Base-by-base conservation (phyloP, 1,140 invertebrate species). In the Lucilia sericata region DNA sequence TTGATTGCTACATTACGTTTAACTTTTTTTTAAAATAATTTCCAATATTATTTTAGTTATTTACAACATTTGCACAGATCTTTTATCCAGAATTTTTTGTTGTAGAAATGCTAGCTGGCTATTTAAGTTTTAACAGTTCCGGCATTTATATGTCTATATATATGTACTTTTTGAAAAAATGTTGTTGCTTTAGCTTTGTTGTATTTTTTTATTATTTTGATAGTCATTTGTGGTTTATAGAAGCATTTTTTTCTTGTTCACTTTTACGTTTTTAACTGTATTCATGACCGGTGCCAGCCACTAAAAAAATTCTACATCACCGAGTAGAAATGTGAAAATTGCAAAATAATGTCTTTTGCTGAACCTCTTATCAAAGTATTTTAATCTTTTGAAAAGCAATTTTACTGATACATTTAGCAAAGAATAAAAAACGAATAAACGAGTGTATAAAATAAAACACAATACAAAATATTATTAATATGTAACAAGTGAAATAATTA, bases 281-380 rank as follows among this genome's bases (percentile, higher is more conserved):
- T 70, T 70, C 19, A 13, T 70, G 65, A 5, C 65, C 17, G 13
- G 19, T 70, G 8, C 65, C n/a, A 19, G n/a, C 65, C 65, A 70
- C 19, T 70, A 70, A 25, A 70, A 7, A 70, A 60, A 60, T 0
- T 60, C 14, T 70, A 70, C 19, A 70, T 21, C n/a, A 70, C 21
- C n/a, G 2, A 70, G 12, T 12, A 70, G 21, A 70, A 70, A 19
- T 70, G 65, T 70, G 65, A 70, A 70, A 70, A 70, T 25, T 70
- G n/a, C 65, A 70, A 70, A 70, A 70, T 70, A 70, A 70, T 70
- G 65, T 70, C 65, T 70, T 70, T 70, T 17, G 65, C 65, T 70
- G 19, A 70, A 70, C 21, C 19, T 70, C 19, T 70, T 70, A 70
- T 70, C 65, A 25, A n/a, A 19, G 19, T 10, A 70, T 70, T 70